Evolutionary conservation across 2,113 vertebrate species (phyloP), one percentile per base, ranked within the genome.

Genomic region (Ovis canadensis): DNA sequence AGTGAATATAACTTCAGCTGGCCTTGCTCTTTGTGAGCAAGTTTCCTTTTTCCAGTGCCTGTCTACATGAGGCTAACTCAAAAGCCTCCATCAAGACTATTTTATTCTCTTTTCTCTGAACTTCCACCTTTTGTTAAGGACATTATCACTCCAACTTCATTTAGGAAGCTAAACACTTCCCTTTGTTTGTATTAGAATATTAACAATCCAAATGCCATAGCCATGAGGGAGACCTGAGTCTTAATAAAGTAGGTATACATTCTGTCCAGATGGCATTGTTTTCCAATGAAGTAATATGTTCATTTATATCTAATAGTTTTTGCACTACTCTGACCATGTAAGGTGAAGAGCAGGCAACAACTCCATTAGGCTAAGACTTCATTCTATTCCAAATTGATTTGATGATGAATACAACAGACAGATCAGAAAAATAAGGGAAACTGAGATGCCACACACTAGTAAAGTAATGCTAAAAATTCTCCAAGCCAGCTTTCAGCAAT

Each of bases 181-280:
- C 77, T 94, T 93, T 98, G 90, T 97, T 98, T 98, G 93, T 64
- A 71, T 92, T 98, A 95, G 62, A 98, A 84, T 64, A 96, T 36
- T 80, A 98, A 96, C 97, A 98, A 91, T 14, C 8, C 92, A 97
- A 98, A 98, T 94, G 97, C 90, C 96, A 97, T 52, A 88, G 89
- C 78, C 88, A 90, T 98, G 94, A 88, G 90, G 77, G 95, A 97
- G 81, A 84, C 90, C 77, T 64, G 64, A 57, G 85, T 97, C 96
- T 97, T 97, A 97, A 96, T 92, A 97, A 96, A 97, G 91, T 93
- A 97, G 96, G 97, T 98, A 97, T 98, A 97, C 64, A 92, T 97
- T 92, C 94, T 98, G 74, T 94, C 96, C 95, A 97, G 91, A 97
- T 92, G 88, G 55, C 88, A 94, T 87, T 98, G 92, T 93, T 98